Evolutionary conservation across 2,113 vertebrate species (phyloP).

Genomic region (Murina feae): DNA sequence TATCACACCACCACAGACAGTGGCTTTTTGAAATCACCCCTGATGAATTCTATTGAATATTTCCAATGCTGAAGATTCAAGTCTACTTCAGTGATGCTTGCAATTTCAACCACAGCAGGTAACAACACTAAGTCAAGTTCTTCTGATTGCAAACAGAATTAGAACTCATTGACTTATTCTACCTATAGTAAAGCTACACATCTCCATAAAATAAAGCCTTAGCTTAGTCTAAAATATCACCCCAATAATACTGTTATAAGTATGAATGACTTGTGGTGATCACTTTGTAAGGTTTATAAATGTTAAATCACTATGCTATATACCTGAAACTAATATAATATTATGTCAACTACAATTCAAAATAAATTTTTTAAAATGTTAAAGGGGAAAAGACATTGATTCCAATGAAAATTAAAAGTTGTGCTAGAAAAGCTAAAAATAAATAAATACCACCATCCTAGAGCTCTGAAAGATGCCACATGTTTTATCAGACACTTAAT

Average conservation of each 20-base stretch:
- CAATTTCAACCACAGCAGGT: not conserved
- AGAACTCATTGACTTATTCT: not conserved
- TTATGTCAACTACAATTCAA: not conserved
- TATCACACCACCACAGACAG: not conserved
- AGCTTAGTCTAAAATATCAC: not conserved
- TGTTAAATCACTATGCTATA: not conserved
- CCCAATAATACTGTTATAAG: not conserved
- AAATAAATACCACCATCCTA: not conserved
- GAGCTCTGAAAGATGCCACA: not conserved
- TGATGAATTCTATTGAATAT: not conserved
- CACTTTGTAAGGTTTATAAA: not conserved
- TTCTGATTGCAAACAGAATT: not conserved
- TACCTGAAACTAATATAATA: not conserved
- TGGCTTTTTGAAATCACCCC: not conserved
- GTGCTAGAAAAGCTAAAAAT: not conserved
- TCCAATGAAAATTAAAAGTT: not conserved
- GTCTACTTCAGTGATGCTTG: not conserved
- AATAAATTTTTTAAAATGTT: not conserved
- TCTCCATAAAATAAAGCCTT: constrained; percentile 7
- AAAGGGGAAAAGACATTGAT: not conserved
- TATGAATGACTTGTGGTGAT: not conserved
- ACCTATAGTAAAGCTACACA: not conserved
- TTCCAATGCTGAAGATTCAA: not conserved
- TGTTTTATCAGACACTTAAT: not conserved
- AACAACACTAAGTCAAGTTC: constrained; percentile 27